Base-by-base conservation (phyloP, 37 sponge, comb jelly and placozoan genomes). In the Theonella swinhoei region DNA sequence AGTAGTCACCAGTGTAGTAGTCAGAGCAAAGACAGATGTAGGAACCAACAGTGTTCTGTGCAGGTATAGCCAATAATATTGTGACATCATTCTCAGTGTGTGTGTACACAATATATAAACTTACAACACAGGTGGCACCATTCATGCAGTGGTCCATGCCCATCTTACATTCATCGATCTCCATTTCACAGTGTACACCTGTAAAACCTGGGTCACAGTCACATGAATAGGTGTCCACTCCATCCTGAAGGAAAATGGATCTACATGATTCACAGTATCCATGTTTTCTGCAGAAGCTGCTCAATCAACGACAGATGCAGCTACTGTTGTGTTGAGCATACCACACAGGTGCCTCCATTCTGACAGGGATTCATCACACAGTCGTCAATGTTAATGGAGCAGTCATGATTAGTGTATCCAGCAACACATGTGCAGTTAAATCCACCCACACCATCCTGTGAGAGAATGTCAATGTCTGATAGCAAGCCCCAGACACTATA, bases 351-450 rank as follows among this genome's bases (percentile, higher is more conserved):
- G n/a, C 34, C 79, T 22, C 79, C 79, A 37, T 78, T 78, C 37
- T 22, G 0, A 63, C 79, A 78, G 39, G 64, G 79, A 7, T 78
- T 64, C 3, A 62, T 60, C 39, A 5, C 39, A 37, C 79, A 78
- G 25, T 78, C 79, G 39, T 78, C 42, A 39, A 78, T 78, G 40
- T 78, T 64, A 14, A 78, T 22, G 39, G 28, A 38, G 8, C 73
- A 72, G 59, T 75, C 54, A 29, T 0, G 23, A 4, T 85, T 79
- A 4, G 77, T 85, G 31, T 26, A 88, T 19, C 63, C 78, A 23
- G 42, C 3, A 17, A 35, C 77, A 77, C 93, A 92, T 0, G 23
- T 41, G 68, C 93, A 92, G 47, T 4, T 69, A 62, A 77, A 92
- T 24, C n/a, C 28, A 32, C 77, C 77, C 5, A 77, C 20, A 36